Evolutionary conservation across 2,888 invertebrate species (phyloP), one percentile per base, ranked within the genome.

Genomic region (Drosophila longiperda): DNA sequence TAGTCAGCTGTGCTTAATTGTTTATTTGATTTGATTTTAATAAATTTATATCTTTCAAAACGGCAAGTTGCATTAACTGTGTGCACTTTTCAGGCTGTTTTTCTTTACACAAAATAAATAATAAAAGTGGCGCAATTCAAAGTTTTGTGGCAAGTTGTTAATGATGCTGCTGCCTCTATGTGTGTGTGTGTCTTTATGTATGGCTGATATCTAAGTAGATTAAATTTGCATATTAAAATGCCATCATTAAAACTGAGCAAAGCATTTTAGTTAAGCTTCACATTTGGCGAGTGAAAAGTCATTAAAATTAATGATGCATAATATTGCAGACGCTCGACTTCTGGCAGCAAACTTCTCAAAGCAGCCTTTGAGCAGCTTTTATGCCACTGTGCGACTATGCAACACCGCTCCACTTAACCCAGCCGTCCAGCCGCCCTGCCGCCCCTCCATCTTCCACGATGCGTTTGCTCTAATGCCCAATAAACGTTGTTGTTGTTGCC

Each of bases 281-380:
- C 65, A 52, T 66, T 52, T 60, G 59, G 54, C 49, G 45, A 61
- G 54, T 42, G 70, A 70, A 78, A 59, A 87, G 77, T 87, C 89
- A 87, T 87, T 87, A 87, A 87, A 87, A 87, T 87, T 87, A 87
- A 87, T 87, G 87, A 87, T 66, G 89, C 87, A 78, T 75, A 61
- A 61, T 66, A 55, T 66, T 66, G 52, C 38, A 38, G 42, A 20
- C 54, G 49, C 49, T 49, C 15, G 45, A 45, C 45, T 23, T 15
- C 8, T 45, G 45, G 23, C 45, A 8, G 15, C 50, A 9, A 9
- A n/a, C n/a, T 29, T 26, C 26, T 29, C 32, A 42, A 57, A 57
- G 57, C 20, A n/a, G 42, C 49, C 36, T 60, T 48, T 59, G n/a
- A 53, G 54, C 54, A 38, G 15, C 53, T 54, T 15, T 45, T 20